Conservation (phyloP, 1,140 invertebrate genomes). For the Caerostris extrusa region DNA sequence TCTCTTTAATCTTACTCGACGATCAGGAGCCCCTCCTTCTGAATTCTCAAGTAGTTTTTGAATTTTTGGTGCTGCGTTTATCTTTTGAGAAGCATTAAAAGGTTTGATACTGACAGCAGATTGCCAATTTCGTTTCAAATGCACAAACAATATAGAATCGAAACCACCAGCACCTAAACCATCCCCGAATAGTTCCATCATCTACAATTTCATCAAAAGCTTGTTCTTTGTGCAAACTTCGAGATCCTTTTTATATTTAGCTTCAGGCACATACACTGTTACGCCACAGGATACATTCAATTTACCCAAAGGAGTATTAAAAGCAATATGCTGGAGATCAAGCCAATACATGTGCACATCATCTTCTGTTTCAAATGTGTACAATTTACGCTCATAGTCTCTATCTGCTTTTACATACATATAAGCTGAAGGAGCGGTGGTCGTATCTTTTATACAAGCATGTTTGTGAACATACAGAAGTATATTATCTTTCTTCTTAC, state of each 20-base stretch:
- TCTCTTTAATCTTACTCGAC: not conserved
- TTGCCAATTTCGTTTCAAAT: conserved; percentile 87
- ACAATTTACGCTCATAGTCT: conserved; percentile 46
- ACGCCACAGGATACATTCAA: conserved; percentile 81
- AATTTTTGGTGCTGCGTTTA: not conserved
- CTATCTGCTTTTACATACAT: conserved; percentile 84
- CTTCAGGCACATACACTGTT: conserved; percentile 80
- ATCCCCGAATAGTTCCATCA: conserved; percentile 87
- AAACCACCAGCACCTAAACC: conserved; percentile 87
- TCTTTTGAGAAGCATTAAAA: not conserved
- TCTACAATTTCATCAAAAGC: conserved; percentile 83
- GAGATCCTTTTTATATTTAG: conserved; percentile 83
- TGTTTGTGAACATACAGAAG: conserved; percentile 87
- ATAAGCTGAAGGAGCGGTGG: conserved; percentile 85
- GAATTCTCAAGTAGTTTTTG: not conserved
- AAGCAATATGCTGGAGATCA: conserved; percentile 86
- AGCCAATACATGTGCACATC: conserved; percentile 88
- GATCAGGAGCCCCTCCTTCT: not conserved
- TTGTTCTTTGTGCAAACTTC: conserved; percentile 81
- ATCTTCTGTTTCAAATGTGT: conserved; percentile 83
- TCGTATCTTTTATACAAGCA: conserved; percentile 86
- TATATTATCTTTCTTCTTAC: conserved; percentile 87
- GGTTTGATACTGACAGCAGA: not conserved
- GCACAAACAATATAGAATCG: conserved; percentile 87
- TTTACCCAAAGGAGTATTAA: conserved; percentile 87